Evolutionary conservation across 1,140 invertebrate genomes (phyloP).

Genomic region (Drosophila aff.): DNA sequence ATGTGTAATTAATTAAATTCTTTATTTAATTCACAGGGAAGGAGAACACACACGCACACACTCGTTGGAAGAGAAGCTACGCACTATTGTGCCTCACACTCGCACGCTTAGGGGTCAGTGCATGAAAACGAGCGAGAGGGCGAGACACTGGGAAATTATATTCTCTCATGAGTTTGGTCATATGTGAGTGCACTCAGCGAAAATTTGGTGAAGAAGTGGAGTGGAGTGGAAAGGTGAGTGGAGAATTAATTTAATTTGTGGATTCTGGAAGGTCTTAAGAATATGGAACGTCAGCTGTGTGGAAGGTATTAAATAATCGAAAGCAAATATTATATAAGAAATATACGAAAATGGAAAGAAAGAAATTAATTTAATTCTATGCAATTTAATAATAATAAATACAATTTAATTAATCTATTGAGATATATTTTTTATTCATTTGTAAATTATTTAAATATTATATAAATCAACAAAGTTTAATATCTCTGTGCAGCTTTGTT

Average conservation of each 20-base stretch:
- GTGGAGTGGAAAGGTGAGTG: too few relatives aligned
- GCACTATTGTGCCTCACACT: constrained; percentile 8
- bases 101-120: background rate
- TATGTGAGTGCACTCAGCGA: background rate
- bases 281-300: background rate
- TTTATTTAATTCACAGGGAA: background rate
- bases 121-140: constrained; percentile 38
- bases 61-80: background rate
- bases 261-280: too few relatives aligned
- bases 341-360: too few relatives aligned
- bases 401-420: too few relatives aligned
- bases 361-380: too few relatives aligned
- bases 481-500: background rate
- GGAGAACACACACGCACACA: background rate
- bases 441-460: background rate
- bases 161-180: background rate
- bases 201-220: background rate
- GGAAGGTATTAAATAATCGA: background rate
- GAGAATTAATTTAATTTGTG: background rate
- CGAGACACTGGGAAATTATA: constrained; percentile 7
- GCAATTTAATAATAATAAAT: too few relatives aligned
- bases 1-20: background rate
- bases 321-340: background rate
- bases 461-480: background rate
- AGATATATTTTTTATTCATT: background rate